Evolutionary conservation across 2,888 invertebrate species (phyloP).

Genomic region (Diaphora mendica): DNA sequence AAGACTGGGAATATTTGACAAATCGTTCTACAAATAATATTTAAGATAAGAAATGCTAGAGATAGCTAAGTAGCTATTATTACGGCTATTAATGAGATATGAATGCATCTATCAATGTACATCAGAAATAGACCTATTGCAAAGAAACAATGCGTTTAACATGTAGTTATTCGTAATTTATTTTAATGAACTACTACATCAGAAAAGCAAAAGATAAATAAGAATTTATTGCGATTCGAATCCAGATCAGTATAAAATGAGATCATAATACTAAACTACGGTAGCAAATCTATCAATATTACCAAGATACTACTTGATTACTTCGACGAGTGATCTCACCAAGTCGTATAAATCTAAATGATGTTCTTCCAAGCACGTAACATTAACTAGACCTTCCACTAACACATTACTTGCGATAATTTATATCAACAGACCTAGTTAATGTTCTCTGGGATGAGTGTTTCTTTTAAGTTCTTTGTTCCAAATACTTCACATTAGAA

Average conservation of each 20-base stretch:
- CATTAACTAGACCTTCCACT: constrained; percentile 29
- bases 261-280: background rate
- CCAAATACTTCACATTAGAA: constrained; percentile 7
- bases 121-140: background rate
- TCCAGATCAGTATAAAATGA: background rate
- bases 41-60: background rate
- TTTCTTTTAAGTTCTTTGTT: constrained; percentile 5
- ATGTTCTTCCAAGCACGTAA: constrained; percentile 44
- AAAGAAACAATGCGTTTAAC: background rate
- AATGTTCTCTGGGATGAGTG: constrained; percentile 5
- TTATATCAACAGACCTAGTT: constrained; percentile 25
- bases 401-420: constrained; percentile 36
- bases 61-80: background rate
- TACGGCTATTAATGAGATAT: background rate
- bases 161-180: background rate
- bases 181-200: too few relatives aligned
- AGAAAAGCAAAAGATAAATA: background rate
- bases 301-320: constrained; percentile 2
- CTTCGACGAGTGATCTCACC: constrained; percentile 41
- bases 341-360: constrained; percentile 40
- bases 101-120: background rate
- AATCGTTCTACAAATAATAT: background rate
- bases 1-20: background rate
- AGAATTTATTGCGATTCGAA: background rate
- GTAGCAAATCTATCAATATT: constrained; percentile 32